Base-by-base conservation (phyloP, 2,113 vertebrate genomes). In the Pungitius pungitius region DNA sequence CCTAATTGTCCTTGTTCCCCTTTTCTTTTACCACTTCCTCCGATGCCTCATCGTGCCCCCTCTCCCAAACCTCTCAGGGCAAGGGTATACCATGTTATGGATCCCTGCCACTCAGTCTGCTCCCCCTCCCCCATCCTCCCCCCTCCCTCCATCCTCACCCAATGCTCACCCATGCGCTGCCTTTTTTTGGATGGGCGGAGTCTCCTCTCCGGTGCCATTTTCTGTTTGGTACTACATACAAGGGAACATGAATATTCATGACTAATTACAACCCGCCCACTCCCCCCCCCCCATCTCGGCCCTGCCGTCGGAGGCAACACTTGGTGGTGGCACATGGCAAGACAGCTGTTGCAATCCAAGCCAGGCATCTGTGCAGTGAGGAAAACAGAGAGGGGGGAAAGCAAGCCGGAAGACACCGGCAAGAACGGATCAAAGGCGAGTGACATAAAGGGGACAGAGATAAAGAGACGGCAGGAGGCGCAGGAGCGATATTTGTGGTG, bases 301-400 rank as follows among this genome's bases (percentile, higher is more conserved):
- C 84, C 83, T 85, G 75, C 86, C 87, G 89, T 90, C 78, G 83
- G n/a, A 92, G 84, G 93, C 93, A 94, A 95, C 93, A 94, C 94
- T 94, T 94, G 93, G 93, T 94, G 68, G 92, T 81, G 90, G 91
- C 93, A 95, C 94, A 95, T 94, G 94, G 93, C 83, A 83, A 90
- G 92, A 93, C 94, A 95, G 93, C 93, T 94, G 94, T 94, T 95
- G 93, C 90, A 58, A 91, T 87, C 86, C 90, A 85, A 93, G 92
- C 90, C 90, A 92, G 93, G 90, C 93, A 94, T 94, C 93, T 94
- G 94, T 93, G 94, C 89, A 73, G 85, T 82, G 84, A 78, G 82
- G 63, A 73, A 75, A 75, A 59, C 84, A 83, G 75, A 82, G 70
- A 78, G 76, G 56, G 65, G 57, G 69, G 69, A 47, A 18, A 55